Percentiles rank a stretch among this genome's conserved stretches.
phyloP scores from a whole-genome alignment of 1,140 invertebrate genomes.

The Bombus picipes region DNA sequence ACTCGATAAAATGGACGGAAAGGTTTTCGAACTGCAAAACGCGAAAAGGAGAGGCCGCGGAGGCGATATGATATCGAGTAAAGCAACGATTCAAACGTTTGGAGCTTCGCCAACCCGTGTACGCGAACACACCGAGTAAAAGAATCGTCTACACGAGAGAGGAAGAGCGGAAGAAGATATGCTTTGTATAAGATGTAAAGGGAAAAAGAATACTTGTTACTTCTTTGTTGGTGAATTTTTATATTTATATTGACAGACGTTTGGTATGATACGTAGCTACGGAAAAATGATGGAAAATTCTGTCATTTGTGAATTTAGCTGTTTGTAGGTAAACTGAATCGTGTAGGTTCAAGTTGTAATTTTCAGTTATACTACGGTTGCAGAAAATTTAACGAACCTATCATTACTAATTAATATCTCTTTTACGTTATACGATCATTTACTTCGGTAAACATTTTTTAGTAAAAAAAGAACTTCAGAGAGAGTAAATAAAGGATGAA shows the following conservation, averaged over 20 bases:
- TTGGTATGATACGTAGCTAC: not conserved
- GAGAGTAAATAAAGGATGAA: not conserved
- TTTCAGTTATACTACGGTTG: not conserved
- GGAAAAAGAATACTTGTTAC: not conserved
- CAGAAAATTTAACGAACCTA: not conserved
- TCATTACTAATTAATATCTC: not conserved
- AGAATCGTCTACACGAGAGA: not conserved
- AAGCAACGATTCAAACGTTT: constrained; percentile 44
- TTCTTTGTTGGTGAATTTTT: not conserved
- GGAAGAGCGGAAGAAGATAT: not conserved
- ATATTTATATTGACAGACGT: not conserved
- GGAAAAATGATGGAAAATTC: not conserved
- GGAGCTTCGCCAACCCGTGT: constrained; percentile 21
- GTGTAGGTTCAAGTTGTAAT: not conserved
- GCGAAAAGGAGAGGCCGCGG: constrained; percentile 22
- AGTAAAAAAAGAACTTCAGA: not conserved
- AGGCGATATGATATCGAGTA: constrained; percentile 40
- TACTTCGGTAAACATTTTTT: not conserved
- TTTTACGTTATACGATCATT: not conserved
- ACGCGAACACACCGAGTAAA: constrained; percentile 9
- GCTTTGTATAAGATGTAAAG: not conserved
- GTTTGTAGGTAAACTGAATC: not conserved
- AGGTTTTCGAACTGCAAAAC: constrained; percentile 21
- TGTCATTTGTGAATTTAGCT: not conserved
- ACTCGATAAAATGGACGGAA: constrained; percentile 29